phyloP scores from a whole-genome alignment of 2,797 vertebrate genomes.

The Enteromius argenteus region DNA sequence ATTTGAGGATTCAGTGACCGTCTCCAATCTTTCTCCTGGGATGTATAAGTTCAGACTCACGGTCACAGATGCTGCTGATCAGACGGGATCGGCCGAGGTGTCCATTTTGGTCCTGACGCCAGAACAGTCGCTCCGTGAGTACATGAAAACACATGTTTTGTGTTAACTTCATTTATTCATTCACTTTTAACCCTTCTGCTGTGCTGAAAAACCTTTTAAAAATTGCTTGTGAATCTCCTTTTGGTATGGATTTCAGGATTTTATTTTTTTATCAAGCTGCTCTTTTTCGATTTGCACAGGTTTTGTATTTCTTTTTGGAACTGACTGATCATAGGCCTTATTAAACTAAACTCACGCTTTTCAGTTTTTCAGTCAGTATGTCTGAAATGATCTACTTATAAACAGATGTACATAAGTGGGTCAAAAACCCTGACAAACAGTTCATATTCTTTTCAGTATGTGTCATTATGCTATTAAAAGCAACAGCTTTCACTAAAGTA shows the following conservation, averaged over 20 bases:
- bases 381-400: background rate
- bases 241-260: background rate
- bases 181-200: background rate
- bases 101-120: constrained; percentile 86
- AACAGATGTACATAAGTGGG: background rate
- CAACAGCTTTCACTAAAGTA: background rate
- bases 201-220: background rate
- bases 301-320: too few species aligned
- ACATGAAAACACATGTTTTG: background rate
- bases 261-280: background rate
- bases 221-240: background rate
- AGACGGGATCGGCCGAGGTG: constrained; percentile 79
- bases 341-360: background rate
- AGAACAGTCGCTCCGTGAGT: constrained; percentile 89
- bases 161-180: background rate
- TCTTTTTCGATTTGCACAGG: background rate
- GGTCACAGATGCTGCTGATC: constrained; percentile 74
- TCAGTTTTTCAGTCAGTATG: background rate
- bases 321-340: too few species aligned
- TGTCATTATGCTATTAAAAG: background rate
- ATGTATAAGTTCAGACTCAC: constrained; percentile 88
- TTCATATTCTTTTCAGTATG: background rate
- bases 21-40: constrained; percentile 89
- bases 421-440: background rate
- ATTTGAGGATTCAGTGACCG: constrained; percentile 74